These are phyloP conservation scores for Heterodera carotae DNA, from an alignment of 1,140 invertebrate species.

Conservation along the genomic window DNA sequence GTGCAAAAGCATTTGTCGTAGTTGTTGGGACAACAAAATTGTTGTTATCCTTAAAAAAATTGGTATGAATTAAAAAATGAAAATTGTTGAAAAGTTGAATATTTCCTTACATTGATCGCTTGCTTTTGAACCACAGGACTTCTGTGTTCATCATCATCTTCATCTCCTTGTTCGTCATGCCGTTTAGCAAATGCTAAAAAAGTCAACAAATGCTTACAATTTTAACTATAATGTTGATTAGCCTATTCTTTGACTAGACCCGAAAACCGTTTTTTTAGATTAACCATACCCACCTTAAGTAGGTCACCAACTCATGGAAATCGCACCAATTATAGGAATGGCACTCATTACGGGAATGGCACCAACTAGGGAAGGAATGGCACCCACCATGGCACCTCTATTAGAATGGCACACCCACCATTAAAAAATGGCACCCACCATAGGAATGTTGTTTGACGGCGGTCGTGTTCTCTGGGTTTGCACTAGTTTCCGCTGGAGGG, in stretches of 20 bases:
- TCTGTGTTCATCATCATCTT: background rate
- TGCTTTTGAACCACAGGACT: background rate
- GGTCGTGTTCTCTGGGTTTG: background rate
- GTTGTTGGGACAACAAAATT: background rate
- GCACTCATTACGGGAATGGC: no score
- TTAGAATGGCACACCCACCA: no score
- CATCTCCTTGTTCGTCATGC: background rate
- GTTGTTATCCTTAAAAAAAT: background rate
- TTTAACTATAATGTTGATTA: no score
- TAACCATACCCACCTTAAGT: no score
- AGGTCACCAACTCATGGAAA: no score
- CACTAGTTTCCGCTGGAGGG: background rate
- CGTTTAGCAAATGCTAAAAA: background rate
- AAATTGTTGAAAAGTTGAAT: background rate
- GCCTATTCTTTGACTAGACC: no score
- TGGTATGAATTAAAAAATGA: background rate
- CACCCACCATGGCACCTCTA: no score
- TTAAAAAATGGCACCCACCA: no score
- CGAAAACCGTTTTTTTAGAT: no score
- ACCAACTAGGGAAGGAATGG: no score
- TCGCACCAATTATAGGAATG: no score
- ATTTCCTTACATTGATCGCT: background rate
- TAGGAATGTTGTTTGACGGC: background rate
- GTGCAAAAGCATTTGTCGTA: background rate
- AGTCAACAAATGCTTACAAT: background rate